Percentiles rank a stretch among this genome's conserved stretches.
phyloP scores from a whole-genome alignment of 2,113 vertebrate genomes.

The Gavia stellata region DNA sequence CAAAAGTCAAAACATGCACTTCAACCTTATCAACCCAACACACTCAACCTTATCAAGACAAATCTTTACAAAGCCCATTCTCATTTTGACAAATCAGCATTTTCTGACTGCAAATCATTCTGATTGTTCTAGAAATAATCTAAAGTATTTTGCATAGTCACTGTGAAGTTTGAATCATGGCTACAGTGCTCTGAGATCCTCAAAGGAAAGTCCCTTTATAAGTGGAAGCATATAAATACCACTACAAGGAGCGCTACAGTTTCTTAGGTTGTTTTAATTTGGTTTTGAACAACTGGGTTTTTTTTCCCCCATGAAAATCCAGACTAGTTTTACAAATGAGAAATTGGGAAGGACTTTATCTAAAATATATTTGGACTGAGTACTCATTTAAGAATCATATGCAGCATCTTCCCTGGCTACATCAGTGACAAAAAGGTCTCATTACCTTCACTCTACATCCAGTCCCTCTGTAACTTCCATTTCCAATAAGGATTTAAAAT shows the following conservation, averaged over 20 bases:
- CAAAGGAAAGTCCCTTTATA: neutral
- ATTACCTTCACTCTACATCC: neutral
- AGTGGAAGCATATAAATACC: neutral
- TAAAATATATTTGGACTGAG: neutral
- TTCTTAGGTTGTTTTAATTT: neutral
- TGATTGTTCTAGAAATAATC: neutral
- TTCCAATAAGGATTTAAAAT: neutral
- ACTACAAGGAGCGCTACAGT: neutral
- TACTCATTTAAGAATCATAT: neutral
- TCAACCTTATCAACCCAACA: neutral
- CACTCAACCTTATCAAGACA: neutral
- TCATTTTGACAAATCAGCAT: neutral
- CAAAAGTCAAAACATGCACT: constrained; percentile 3
- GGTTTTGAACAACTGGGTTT: neutral
- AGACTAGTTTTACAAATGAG: neutral
- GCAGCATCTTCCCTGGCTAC: neutral
- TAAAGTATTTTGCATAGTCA: neutral
- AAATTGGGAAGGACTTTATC: neutral
- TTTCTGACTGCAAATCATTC: neutral
- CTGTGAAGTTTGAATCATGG: neutral
- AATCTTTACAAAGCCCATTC: neutral
- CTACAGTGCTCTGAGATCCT: neutral
- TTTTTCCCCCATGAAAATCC: neutral
- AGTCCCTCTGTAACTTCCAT: neutral
- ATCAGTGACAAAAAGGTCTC: neutral